Evolutionary conservation across 2,113 vertebrate species (phyloP), one percentile per base, ranked within the genome.

Genomic region (Falcunculus frontatus): DNA sequence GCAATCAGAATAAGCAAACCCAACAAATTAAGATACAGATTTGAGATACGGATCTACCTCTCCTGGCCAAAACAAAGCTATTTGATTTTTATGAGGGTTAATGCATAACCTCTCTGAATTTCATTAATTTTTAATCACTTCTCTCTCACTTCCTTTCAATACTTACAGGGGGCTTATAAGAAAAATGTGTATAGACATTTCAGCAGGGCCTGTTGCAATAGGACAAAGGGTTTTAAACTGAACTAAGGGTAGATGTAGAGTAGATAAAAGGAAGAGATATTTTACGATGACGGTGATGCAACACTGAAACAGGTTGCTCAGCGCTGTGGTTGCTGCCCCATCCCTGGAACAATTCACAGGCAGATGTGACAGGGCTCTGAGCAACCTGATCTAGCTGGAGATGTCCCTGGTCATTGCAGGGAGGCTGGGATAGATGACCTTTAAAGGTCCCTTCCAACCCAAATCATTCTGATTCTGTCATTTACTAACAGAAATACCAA

Each of bases 81-180:
- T n/a, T 73, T 86, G 13, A 44, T 88, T 94, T 94, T 94, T 84
- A 91, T 79, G 64, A 64, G 37, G 13, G 84, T 95, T 90, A 95
- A 91, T 90, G 29, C 32, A 60, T 90, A 93, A 95, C 46, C 10
- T 60, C 42, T 46, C 67, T 81, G 69, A 91, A 84, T 84, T 62
- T 53, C 78, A 74, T 49, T 90, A 65, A 65, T 89, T 87, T 80
- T 89, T 93, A 91, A 79, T 84, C 39, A 63, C 30, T 73, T 84
- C 21, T 89, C n/a, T 81, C 52, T 77, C 8, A 65, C 39, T 76
- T 85, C 72, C 35, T 86, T 86, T 69, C 12, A 59, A 7, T 68
- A 69, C 6, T 76, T 73, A 39, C 16, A 64, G 14, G 21, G 39
- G 3, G 10, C 17, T 76, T n/a, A 4, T 26, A 60, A 68, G 30